Conservation (phyloP, 2,888 invertebrate species). For the Microctonus hyperodae region DNA sequence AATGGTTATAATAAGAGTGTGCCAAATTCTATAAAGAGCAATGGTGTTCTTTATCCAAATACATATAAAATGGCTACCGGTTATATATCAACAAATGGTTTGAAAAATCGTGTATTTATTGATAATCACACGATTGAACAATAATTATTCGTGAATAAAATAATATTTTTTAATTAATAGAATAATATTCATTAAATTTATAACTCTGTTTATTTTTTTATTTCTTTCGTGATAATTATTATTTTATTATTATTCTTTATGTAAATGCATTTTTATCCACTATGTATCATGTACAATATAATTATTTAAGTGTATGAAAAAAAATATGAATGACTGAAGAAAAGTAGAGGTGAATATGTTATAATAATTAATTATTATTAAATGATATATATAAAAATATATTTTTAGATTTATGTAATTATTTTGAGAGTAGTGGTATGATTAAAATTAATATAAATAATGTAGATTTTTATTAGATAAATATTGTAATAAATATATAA, state of each 20-base stretch:
- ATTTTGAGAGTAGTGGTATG: no score
- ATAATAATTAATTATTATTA: not conserved
- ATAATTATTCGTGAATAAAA: not conserved
- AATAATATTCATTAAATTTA: not conserved
- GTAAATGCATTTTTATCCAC: not conserved
- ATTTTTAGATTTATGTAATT: not conserved
- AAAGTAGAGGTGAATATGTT: no score
- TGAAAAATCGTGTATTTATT: slow-evolving; percentile 66
- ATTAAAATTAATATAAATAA: no score
- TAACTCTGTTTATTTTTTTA: not conserved
- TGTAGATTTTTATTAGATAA: no score
- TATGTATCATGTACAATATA: not conserved
- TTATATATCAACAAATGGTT: slow-evolving; percentile 63
- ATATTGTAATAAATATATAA: not conserved
- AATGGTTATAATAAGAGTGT: slow-evolving; percentile 44
- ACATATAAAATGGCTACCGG: slow-evolving; percentile 64
- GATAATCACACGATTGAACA: slow-evolving; percentile 47
- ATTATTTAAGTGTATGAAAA: not conserved
- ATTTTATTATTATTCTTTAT: not conserved
- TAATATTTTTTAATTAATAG: not conserved
- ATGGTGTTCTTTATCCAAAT: slow-evolving; percentile 59
- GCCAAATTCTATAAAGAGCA: slow-evolving; percentile 52
- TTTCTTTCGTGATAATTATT: not conserved
- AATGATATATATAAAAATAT: not conserved
- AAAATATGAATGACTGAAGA: not conserved